Percentiles rank a stretch among this genome's conserved stretches.
These are phyloP conservation scores for Leptocoma aspasia DNA, from an alignment of 2,113 vertebrate genomes.

Conservation along the genomic window DNA sequence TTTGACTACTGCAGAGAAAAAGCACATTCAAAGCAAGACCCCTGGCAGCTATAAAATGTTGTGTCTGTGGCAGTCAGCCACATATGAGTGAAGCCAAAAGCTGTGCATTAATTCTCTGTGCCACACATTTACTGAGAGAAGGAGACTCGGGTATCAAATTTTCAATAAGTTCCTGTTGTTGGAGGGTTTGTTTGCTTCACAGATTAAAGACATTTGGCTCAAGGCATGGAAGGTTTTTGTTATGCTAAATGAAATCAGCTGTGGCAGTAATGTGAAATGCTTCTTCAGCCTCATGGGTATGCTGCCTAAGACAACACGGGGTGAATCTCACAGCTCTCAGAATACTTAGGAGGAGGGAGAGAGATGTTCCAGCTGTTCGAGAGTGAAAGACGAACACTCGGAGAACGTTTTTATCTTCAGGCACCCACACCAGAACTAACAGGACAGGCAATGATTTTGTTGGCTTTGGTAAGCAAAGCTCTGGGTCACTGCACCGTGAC, in stretches of 20 bases:
- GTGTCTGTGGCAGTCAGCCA: constrained; percentile 31
- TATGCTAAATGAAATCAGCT: constrained; percentile 56
- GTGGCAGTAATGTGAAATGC: constrained; percentile 12
- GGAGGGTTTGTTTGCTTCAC: constrained; percentile 39
- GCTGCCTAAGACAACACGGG: neutral
- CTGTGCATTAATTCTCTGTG: neutral
- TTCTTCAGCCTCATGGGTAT: constrained; percentile 14
- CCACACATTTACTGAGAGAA: constrained; percentile 23
- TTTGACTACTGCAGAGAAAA: constrained; percentile 33
- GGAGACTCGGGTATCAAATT: neutral
- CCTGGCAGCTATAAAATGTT: neutral
- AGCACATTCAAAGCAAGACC: neutral
- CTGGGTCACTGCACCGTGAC: neutral
- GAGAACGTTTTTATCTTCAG: neutral
- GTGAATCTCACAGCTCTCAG: neutral
- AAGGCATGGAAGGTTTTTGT: constrained; percentile 37
- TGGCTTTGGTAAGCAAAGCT: neutral
- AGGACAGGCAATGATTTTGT: neutral
- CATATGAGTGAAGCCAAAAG: constrained; percentile 10
- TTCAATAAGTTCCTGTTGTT: constrained; percentile 21
- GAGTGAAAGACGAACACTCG: neutral
- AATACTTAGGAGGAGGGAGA: neutral
- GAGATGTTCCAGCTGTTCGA: neutral
- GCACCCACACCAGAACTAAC: neutral
- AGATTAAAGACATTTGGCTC: constrained; percentile 53